Percentiles rank a stretch among this genome's conserved stretches.
Conservation (phyloP, 2,888 invertebrate species). For the Acronicta leporina region DNA sequence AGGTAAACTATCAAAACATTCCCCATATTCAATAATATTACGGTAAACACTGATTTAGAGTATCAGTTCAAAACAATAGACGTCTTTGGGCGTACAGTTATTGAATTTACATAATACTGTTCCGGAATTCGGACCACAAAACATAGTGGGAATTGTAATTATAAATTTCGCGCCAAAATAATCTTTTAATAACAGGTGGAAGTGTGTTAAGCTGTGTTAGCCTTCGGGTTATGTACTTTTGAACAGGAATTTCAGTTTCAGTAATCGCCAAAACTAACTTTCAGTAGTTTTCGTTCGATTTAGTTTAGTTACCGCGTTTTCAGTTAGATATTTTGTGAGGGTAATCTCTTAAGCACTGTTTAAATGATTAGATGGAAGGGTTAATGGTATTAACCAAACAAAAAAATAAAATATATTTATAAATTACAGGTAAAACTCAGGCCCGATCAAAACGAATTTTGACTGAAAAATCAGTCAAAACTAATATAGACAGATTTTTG, state of each 20-base stretch:
- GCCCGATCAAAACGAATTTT: no score
- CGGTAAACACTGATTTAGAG: slow-evolving; percentile 54
- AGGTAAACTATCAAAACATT: slow-evolving; percentile 31
- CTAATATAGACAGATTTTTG: no score
- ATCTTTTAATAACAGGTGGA: slow-evolving; percentile 74
- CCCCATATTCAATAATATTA: slow-evolving; percentile 48
- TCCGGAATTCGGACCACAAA: slow-evolving; percentile 66
- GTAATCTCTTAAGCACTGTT: neutral
- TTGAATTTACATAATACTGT: slow-evolving; percentile 81
- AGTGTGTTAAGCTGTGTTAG: slow-evolving; percentile 62
- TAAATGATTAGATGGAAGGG: neutral
- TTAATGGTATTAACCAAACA: neutral
- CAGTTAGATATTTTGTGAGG: neutral
- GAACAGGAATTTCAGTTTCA: slow-evolving; percentile 65
- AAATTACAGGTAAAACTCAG: no score
- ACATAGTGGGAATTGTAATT: slow-evolving; percentile 71
- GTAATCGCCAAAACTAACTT: slow-evolving; percentile 81
- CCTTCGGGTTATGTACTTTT: slow-evolving; percentile 55
- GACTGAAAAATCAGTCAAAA: no score
- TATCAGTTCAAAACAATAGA: slow-evolving; percentile 70
- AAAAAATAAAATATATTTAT: no score
- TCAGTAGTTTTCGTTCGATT: slow-evolving; percentile 77
- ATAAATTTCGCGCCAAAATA: slow-evolving; percentile 76
- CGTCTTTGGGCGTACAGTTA: slow-evolving; percentile 62
- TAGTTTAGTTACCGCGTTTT: slow-evolving; percentile 7